Evolutionary conservation across 2,888 invertebrate species (phyloP).

Genomic region (Mythimna vitellina): DNA sequence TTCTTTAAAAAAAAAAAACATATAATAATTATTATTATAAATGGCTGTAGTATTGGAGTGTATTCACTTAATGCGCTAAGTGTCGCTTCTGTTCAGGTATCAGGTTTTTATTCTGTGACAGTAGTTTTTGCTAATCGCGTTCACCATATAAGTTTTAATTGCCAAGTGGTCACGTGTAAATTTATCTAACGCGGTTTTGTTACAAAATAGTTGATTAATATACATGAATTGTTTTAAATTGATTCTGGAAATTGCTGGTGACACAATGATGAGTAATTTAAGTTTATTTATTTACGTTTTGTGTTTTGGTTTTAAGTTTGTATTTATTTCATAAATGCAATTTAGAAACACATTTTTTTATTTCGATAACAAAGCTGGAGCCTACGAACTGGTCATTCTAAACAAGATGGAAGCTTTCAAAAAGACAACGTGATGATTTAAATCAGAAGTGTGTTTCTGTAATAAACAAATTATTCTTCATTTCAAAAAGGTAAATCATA

Average conservation of each 20-base stretch:
- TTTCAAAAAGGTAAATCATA: no score
- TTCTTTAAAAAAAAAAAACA: no score
- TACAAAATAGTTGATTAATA: slow-evolving; percentile 43
- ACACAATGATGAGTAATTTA: slow-evolving; percentile 4
- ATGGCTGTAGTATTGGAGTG: no score
- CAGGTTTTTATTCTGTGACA: slow-evolving; percentile 27
- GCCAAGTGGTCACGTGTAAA: slow-evolving; percentile 71
- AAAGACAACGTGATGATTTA: no score
- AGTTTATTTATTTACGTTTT: not conserved
- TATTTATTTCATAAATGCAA: no score
- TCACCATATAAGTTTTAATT: slow-evolving; percentile 83
- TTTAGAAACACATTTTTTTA: no score
- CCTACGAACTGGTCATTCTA: no score
- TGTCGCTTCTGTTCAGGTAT: slow-evolving; percentile 11
- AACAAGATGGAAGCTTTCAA: no score
- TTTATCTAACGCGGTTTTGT: slow-evolving; percentile 66
- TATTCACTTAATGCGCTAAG: not conserved
- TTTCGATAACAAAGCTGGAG: no score
- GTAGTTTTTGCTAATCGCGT: slow-evolving; percentile 83
- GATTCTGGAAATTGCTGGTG: slow-evolving; percentile 43
- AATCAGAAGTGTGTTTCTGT: no score
- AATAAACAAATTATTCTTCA: no score
- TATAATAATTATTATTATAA: no score
- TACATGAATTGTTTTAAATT: slow-evolving; percentile 56
- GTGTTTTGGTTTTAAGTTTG: not conserved